Conservation (phyloP, 2,888 invertebrate genomes). For the Standfussiana lucernea region DNA sequence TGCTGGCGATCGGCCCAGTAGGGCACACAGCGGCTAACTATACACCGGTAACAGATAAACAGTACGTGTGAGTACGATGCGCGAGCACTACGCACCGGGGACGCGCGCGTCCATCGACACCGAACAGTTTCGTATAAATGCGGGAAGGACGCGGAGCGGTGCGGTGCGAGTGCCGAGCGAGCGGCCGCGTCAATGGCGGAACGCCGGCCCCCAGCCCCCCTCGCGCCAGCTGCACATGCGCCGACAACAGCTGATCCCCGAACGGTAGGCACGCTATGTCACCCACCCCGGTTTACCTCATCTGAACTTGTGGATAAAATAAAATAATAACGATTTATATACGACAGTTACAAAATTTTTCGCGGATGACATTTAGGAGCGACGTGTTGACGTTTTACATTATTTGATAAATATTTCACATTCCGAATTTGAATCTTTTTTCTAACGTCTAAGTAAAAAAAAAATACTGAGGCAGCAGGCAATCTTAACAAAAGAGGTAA, state of each 20-base stretch:
- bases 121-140: slow-evolving; percentile 74
- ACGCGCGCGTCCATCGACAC: slow-evolving; percentile 76
- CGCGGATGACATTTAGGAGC: slow-evolving; percentile 66
- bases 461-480: not conserved
- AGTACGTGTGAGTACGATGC: slow-evolving; percentile 70
- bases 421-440: slow-evolving; percentile 59
- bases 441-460: slow-evolving; percentile 26
- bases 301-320: slow-evolving; percentile 70
- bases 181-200: slow-evolving; percentile 79
- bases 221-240: slow-evolving; percentile 86
- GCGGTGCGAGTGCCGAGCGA: slow-evolving; percentile 66
- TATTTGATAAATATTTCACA: slow-evolving; percentile 49
- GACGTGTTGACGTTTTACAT: slow-evolving; percentile 67
- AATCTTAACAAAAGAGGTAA: slow-evolving; percentile 31
- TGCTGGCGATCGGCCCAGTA: slow-evolving; percentile 88
- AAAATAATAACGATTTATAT: slow-evolving; percentile 65
- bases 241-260: slow-evolving; percentile 87
- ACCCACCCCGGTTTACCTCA: slow-evolving; percentile 75
- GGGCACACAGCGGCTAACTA: slow-evolving; percentile 78
- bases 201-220: slow-evolving; percentile 72
- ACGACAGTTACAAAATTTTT: slow-evolving; percentile 63
- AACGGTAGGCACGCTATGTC: slow-evolving; percentile 75
- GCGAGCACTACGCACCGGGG: slow-evolving; percentile 70
- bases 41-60: slow-evolving; percentile 74
- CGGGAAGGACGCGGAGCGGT: slow-evolving; percentile 71